These are phyloP conservation scores for Drosophila antonietae DNA, from an alignment of 2,888 invertebrate genomes.

Conservation along the genomic window DNA sequence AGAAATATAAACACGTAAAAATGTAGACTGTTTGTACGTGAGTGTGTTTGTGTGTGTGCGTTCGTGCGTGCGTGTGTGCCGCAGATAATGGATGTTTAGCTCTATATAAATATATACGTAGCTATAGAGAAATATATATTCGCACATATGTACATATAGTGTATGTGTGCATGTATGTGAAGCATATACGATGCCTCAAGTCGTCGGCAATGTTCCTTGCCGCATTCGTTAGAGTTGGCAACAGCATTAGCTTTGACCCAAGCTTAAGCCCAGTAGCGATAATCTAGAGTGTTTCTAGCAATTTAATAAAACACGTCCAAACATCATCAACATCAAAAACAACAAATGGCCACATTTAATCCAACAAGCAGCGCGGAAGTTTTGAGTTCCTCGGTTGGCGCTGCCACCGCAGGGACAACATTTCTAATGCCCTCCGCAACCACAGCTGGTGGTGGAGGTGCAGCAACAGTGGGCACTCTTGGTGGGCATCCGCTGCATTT, in stretches of 20 bases:
- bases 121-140: constrained; percentile 34
- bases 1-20: constrained; percentile 68
- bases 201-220: constrained; percentile 43
- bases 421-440: constrained; percentile 77
- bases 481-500: constrained; percentile 60
- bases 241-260: constrained; percentile 28
- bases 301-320: constrained; percentile 18
- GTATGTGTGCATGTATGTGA: constrained; percentile 30
- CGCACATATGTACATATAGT: constrained; percentile 11
- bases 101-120: constrained; percentile 38
- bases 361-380: constrained; percentile 72
- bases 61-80: constrained; percentile 52
- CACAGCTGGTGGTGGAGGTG: constrained; percentile 35
- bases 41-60: constrained; percentile 44
- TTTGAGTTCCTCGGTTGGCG: constrained; percentile 67
- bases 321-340: constrained; percentile 39
- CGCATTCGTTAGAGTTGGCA: constrained; percentile 17
- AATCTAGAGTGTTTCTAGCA: constrained; percentile 14
- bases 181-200: constrained; percentile 56
- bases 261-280: constrained; percentile 15
- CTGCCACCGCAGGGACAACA: constrained; percentile 67
- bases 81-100: constrained; percentile 69
- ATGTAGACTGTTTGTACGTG: constrained; percentile 65
- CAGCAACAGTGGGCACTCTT: constrained; percentile 19
- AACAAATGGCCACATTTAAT: constrained; percentile 81